Conservation (phyloP, 1,140 invertebrate species). For the Drosophila carrolli region DNA sequence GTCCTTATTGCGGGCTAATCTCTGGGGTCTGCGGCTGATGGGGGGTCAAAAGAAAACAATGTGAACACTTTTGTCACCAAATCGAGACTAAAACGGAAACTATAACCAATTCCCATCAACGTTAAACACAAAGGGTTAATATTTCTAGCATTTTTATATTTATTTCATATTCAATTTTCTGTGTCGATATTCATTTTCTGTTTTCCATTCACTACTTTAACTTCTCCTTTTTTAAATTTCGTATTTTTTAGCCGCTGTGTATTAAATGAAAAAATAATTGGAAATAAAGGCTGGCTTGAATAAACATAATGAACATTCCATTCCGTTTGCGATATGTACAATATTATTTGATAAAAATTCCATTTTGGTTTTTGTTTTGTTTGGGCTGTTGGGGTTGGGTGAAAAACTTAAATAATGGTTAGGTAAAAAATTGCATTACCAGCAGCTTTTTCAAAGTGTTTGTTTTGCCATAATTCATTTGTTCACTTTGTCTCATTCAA, state of each 20-base stretch:
- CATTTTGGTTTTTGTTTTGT: slow-evolving; percentile 26
- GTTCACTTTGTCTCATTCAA: slow-evolving; percentile 46
- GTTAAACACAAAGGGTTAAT: slow-evolving; percentile 59
- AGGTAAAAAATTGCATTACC: slow-evolving; percentile 34
- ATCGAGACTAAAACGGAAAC: slow-evolving; percentile 17
- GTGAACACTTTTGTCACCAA: not conserved
- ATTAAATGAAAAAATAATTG: slow-evolving; percentile 40
- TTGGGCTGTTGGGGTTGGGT: slow-evolving; percentile 10
- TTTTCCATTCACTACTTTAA: slow-evolving; percentile 63
- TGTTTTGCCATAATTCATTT: slow-evolving; percentile 43
- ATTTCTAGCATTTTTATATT: slow-evolving; percentile 76
- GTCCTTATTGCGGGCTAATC: slow-evolving; percentile 58
- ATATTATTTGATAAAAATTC: slow-evolving; percentile 57
- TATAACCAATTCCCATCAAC: slow-evolving; percentile 35
- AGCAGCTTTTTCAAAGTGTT: slow-evolving; percentile 57
- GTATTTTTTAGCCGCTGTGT: slow-evolving; percentile 43
- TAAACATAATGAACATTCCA: slow-evolving; percentile 57
- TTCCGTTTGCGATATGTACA: slow-evolving; percentile 51
- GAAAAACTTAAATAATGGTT: slow-evolving; percentile 32
- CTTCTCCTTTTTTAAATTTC: slow-evolving; percentile 42
- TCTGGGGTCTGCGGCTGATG: slow-evolving; percentile 38
- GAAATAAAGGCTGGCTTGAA: slow-evolving; percentile 36
- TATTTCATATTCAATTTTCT: slow-evolving; percentile 79
- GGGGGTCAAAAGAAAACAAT: not conserved
- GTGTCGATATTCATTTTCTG: slow-evolving; percentile 69